Base-by-base conservation (phyloP, 2,888 invertebrate genomes). In the Ditula angustiorana region DNA sequence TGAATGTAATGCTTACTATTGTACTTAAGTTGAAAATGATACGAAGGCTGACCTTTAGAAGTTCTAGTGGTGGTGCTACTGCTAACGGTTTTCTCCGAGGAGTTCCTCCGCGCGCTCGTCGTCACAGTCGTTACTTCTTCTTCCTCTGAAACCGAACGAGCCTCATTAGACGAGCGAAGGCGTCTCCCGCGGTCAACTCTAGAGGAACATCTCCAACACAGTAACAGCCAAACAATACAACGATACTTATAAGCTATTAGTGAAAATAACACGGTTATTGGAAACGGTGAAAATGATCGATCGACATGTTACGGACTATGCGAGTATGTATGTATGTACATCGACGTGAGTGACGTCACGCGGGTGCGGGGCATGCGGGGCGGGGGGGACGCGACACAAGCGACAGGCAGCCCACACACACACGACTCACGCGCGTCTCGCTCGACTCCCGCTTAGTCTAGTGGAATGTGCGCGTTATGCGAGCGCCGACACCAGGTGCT, bases 401-500 rank as follows among this genome's bases (percentile, higher is more conserved):
- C 81, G 75, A 74, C 82, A 83, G 86, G 82, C 87, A 80, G 77
- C 83, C 86, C 91, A 90, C 92, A 90, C 92, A 90, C 91, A 91
- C 90, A 85, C 89, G 87, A 90, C 90, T 90, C 90, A 90, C 91
- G 90, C 90, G 90, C 88, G 90, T 88, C 90, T 90, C 90, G 86
- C 86, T 88, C 83, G 82, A 79, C 86, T 86, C 85, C 83, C 81
- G 82, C 81, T 85, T 87, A 86, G 82, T 46, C 86, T 85, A 88
- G 87, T 88, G 91, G 91, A 91, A 91, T 91, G 91, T 88, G 76
- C 76, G 77, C 74, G 77, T 76, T 89, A 91, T 80, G 90, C 87
- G 82, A 92, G 90, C 87, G 86, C 93, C 90, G 94, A 93, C 93
- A 97, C 96, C 77, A 98, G 94, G 88, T 96, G 96, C 85, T 98